Base-by-base conservation (phyloP, 2,113 vertebrate species). In the Percopsis transmontana region DNA sequence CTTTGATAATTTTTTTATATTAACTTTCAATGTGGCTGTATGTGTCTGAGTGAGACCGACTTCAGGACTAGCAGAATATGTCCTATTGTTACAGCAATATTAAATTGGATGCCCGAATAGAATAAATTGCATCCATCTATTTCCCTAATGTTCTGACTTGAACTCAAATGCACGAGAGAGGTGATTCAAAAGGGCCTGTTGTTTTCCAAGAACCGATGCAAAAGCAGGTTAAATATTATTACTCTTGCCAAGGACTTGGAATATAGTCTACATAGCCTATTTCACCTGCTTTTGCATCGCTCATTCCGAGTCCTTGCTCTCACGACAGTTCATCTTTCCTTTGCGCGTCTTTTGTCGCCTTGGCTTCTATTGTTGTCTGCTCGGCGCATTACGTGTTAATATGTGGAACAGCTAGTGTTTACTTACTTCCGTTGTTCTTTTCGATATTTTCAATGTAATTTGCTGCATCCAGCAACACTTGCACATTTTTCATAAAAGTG, bases 381-480 rank as follows among this genome's bases (percentile, higher is more conserved):
- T 72, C 84, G 76, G 77, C 78, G 81, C 85, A 80, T 85, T 82
- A 81, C 82, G 72, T 61, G 77, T 77, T 75, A 79, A 76, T 55
- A 74, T 73, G 68, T 80, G 72, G 59, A 47, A 16, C 72, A 50
- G 70, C 68, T 64, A 51, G n/a, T 75, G 57, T 78, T 80, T 79
- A 94, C 95, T 97, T 94, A 96, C 95, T 97, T 93, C 96, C 95
- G 90, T 93, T 94, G 91, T 88, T 95, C 90, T 93, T 95, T 91
- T 96, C 95, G 82, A 92, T 83, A 82, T 93, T 93, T 84, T 97
- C 95, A 89, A 97, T 92, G 91, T 96, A 95, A 88, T 91, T 91
- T 73, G 95, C 95, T 50, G 95, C 95, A 83, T 97, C 94, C 86
- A 96, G 93, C 82, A 97, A 88, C 82, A 96, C 93, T 89, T 96